phyloP scores from a whole-genome alignment of 2,888 invertebrate species.

The Ichneumoninae sp. region DNA sequence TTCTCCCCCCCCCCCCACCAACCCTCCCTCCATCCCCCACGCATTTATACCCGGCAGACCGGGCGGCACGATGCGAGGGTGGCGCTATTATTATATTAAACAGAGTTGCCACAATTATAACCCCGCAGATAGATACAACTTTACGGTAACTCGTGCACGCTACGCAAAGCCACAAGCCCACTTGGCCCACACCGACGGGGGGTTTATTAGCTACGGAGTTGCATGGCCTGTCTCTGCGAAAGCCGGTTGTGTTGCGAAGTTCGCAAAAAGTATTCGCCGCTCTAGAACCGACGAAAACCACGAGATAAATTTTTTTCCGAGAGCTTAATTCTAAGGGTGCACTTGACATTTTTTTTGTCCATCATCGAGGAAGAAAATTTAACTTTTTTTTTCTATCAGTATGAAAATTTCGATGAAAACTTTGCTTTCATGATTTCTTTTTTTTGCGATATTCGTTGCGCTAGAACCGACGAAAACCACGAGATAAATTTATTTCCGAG shows the following conservation, averaged over 20 bases:
- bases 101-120: slow-evolving; percentile 36
- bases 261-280: too few species aligned
- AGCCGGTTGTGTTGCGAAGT: too few species aligned
- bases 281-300: too few species aligned
- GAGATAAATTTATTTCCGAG: too few species aligned
- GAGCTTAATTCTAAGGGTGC: too few species aligned
- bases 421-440: background rate
- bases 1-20: background rate
- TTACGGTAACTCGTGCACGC: slow-evolving; percentile 44
- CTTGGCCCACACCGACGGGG: background rate
- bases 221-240: background rate
- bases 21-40: background rate
- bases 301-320: too few species aligned
- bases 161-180: background rate
- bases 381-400: too few species aligned
- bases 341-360: too few species aligned
- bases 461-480: too few species aligned
- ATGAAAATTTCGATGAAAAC: too few species aligned
- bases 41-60: slow-evolving; percentile 45
- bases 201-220: background rate
- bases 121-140: slow-evolving; percentile 51
- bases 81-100: slow-evolving; percentile 57
- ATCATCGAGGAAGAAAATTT: too few species aligned
- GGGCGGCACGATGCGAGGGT: slow-evolving; percentile 40
- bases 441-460: background rate